phyloP scores from a whole-genome alignment of 2,797 vertebrate genomes.

The Bradypus variegatus region DNA sequence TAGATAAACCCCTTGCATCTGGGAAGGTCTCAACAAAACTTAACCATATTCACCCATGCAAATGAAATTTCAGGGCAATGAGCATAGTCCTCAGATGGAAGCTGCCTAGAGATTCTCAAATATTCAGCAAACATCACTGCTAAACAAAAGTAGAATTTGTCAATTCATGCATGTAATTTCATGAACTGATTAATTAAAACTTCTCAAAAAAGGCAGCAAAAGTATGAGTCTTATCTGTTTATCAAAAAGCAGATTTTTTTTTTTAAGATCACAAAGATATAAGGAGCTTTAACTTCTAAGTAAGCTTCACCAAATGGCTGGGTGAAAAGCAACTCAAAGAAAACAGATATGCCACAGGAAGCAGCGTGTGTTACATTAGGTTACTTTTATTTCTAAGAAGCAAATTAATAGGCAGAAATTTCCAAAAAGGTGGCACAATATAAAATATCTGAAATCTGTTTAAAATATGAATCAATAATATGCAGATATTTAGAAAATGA shows the following conservation, averaged over 20 bases:
- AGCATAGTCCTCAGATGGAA: not conserved
- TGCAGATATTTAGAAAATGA: not conserved
- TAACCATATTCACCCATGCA: not conserved
- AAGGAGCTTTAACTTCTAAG: not conserved
- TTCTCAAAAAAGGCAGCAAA: not conserved
- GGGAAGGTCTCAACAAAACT: not conserved
- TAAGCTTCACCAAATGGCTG: conserved; percentile 7
- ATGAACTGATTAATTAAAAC: conserved; percentile 21
- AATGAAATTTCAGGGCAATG: not conserved
- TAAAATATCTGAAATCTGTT: not conserved
- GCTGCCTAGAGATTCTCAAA: conserved; percentile 13
- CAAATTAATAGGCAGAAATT: conserved; percentile 26
- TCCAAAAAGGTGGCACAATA: not conserved
- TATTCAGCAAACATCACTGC: not conserved
- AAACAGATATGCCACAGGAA: not conserved
- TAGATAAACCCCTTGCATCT: not conserved
- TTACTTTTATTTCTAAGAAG: conserved; percentile 27
- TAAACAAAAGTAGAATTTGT: conserved; percentile 30
- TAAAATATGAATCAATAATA: conserved; percentile 4
- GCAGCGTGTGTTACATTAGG: not conserved
- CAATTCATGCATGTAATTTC: not conserved
- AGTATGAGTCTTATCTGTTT: conserved; percentile 23
- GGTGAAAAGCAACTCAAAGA: conserved; percentile 25
- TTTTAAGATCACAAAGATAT: conserved; percentile 54
- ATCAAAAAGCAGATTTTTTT: conserved; percentile 42